A percentile compares a stretch with the other conserved stretches of the same genome.
Conservation (phyloP, 2,113 vertebrate genomes). For the Spea multiplicata region DNA sequence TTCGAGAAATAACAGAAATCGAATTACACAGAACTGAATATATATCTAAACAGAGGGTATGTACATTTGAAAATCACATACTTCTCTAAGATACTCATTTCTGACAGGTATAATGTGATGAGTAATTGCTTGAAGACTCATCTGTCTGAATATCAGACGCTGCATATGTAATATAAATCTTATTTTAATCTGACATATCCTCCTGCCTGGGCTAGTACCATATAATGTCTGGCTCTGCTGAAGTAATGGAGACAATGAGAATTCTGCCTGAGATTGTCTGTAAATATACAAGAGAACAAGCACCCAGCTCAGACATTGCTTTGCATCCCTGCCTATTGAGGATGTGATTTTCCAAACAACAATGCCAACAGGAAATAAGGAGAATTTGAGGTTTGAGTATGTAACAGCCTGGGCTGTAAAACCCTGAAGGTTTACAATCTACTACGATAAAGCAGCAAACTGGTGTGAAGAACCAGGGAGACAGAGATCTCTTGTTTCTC, state of each 20-base stretch:
- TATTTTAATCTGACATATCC: slow-evolving; percentile 40
- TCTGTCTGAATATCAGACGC: slow-evolving; percentile 46
- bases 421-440: slow-evolving; percentile 32
- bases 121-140: slow-evolving; percentile 38
- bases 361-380: slow-evolving; percentile 41
- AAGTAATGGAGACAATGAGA: slow-evolving; percentile 3
- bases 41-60: too few species aligned
- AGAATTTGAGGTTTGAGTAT: neutral
- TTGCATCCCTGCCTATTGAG: slow-evolving; percentile 10
- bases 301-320: slow-evolving; percentile 3
- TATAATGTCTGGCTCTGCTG: slow-evolving; percentile 32
- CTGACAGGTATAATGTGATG: slow-evolving; percentile 25
- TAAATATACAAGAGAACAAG: neutral
- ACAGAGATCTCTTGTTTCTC: slow-evolving; percentile 20
- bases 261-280: slow-evolving; percentile 4
- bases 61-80: neutral
- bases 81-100: slow-evolving; percentile 7
- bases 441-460: slow-evolving; percentile 13
- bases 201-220: slow-evolving; percentile 35
- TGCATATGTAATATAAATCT: slow-evolving; percentile 39
- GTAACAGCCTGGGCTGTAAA: slow-evolving; percentile 20
- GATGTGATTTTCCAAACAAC: slow-evolving; percentile 22
- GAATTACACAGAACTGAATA: too few species aligned
- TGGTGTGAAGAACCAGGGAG: slow-evolving; percentile 18
- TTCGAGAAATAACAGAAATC: too few species aligned